Percentiles rank a stretch among this genome's conserved stretches.
These are phyloP conservation scores for Hipparchia semele DNA, from an alignment of 2,888 invertebrate genomes.

Conservation along the genomic window DNA sequence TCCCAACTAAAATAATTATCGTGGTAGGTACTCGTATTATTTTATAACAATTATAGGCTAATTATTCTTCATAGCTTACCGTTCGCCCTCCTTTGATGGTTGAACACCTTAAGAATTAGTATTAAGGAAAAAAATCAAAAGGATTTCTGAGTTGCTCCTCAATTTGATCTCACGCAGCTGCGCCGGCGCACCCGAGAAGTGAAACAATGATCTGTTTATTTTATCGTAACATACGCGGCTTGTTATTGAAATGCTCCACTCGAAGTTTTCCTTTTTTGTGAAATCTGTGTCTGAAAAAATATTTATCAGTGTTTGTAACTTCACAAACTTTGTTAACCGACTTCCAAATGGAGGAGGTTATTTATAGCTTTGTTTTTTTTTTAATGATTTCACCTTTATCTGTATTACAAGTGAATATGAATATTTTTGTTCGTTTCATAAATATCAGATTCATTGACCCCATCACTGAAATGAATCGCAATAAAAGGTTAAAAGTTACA, in stretches of 20 bases:
- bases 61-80: no score
- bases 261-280: slow-evolving; percentile 16
- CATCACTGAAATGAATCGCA: no score
- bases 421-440: neutral
- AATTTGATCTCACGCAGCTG: slow-evolving; percentile 50
- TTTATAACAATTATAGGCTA: no score
- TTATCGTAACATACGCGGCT: slow-evolving; percentile 49
- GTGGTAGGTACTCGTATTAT: no score
- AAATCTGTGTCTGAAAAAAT: neutral
- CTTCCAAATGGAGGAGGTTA: no score
- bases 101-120: neutral
- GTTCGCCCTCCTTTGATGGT: neutral
- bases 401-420: neutral
- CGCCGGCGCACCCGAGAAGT: slow-evolving; percentile 45
- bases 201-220: slow-evolving; percentile 63
- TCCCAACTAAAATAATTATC: no score
- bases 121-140: slow-evolving; percentile 39
- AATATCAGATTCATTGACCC: neutral
- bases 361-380: neutral
- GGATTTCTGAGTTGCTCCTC: slow-evolving; percentile 28
- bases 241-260: slow-evolving; percentile 39
- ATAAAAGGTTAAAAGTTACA: neutral
- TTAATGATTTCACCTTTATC: neutral
- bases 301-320: neutral
- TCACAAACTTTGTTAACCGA: neutral